Percentiles rank a stretch among this genome's conserved stretches.
These are phyloP conservation scores for Megaptera novaeangliae DNA, from an alignment of 2,113 vertebrate genomes.

Conservation along the genomic window DNA sequence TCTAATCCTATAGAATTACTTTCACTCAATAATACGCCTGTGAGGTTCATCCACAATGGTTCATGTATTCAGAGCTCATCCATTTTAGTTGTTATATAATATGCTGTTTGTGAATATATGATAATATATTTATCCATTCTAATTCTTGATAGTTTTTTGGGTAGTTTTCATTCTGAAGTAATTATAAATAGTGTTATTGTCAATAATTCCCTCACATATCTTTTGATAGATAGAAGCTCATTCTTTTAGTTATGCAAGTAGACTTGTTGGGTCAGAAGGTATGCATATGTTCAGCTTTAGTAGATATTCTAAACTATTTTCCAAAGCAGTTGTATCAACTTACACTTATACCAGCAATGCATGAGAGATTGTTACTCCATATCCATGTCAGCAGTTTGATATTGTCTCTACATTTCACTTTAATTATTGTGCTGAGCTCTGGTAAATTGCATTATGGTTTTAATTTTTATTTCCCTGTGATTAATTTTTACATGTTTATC, in stretches of 20 bases:
- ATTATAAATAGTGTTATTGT: background rate
- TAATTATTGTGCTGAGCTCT: background rate
- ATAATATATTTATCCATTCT: background rate
- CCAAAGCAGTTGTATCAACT: background rate
- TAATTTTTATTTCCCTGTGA: background rate
- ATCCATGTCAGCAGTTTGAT: background rate
- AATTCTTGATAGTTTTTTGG: background rate
- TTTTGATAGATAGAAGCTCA: background rate
- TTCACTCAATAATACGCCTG: background rate
- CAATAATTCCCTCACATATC: background rate
- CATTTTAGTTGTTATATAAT: background rate
- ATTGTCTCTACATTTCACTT: background rate
- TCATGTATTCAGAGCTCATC: background rate
- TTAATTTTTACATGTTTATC: background rate
- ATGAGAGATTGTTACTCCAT: background rate
- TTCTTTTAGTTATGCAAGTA: background rate
- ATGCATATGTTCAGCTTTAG: background rate
- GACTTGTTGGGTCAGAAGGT: background rate
- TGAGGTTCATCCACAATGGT: background rate
- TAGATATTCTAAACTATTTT: background rate
- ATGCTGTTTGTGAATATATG: background rate
- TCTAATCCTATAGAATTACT: background rate
- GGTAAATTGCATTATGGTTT: background rate
- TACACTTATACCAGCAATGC: background rate
- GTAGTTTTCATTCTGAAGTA: background rate